Evolutionary conservation across 2,797 vertebrate genomes (phyloP).

Genomic region (Chaenodraco wilsoni): DNA sequence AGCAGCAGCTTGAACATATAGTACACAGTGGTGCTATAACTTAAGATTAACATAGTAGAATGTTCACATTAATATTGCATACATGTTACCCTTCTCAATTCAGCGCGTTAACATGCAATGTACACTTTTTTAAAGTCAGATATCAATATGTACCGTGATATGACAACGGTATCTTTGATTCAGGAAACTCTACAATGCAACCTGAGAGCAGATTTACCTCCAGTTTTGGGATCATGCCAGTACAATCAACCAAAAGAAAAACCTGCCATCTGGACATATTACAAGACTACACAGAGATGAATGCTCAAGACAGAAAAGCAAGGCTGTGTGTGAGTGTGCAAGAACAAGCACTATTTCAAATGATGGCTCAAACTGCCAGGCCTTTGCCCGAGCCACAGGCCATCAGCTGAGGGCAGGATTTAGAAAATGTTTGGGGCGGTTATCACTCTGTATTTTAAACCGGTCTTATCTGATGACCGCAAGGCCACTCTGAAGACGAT

Average conservation of each 20-base stretch:
- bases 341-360: slow-evolving; percentile 34
- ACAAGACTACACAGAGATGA: slow-evolving; percentile 27
- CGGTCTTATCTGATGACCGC: slow-evolving; percentile 66
- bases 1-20: not conserved
- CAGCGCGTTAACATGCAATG: not conserved
- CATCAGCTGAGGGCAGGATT: slow-evolving; percentile 57
- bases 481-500: slow-evolving; percentile 45
- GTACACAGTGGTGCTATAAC: not conserved
- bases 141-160: not conserved
- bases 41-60: not conserved
- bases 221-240: not conserved
- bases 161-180: not conserved
- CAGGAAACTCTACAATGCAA: slow-evolving; percentile 8
- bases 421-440: slow-evolving; percentile 53
- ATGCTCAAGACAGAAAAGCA: slow-evolving; percentile 25
- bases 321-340: not conserved
- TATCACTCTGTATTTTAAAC: slow-evolving; percentile 62
- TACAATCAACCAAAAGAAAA: slow-evolving; percentile 16
- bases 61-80: not conserved
- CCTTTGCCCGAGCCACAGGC: slow-evolving; percentile 31
- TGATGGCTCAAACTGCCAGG: slow-evolving; percentile 29
- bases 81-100: not conserved
- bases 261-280: slow-evolving; percentile 39
- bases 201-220: slow-evolving; percentile 5
- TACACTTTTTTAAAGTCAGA: not conserved